A percentile compares a stretch with the other conserved stretches of the same genome.
These are phyloP conservation scores for Artibeus jamaicensis DNA, from an alignment of 2,797 vertebrate species.

Conservation along the genomic window DNA sequence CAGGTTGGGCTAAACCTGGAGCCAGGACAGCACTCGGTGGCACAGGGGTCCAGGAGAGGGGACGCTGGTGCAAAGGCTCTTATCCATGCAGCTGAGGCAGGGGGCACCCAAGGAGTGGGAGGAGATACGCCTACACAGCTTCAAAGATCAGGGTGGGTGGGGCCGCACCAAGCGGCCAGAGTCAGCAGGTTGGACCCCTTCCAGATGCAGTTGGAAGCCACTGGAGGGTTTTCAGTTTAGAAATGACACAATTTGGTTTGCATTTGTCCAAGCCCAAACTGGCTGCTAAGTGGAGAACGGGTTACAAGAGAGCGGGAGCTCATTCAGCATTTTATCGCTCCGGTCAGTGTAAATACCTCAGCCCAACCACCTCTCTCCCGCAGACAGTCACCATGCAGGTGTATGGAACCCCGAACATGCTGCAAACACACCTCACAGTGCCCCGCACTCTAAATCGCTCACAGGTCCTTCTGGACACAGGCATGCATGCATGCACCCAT, in stretches of 20 bases:
- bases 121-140: background rate
- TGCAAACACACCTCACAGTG: background rate
- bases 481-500: background rate
- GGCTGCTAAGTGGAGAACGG: background rate
- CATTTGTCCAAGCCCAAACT: slow-evolving; percentile 40
- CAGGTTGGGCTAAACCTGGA: background rate
- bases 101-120: background rate
- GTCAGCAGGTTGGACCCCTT: background rate
- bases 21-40: background rate
- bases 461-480: background rate
- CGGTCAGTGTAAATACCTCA: background rate
- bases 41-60: background rate
- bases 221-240: background rate
- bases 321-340: background rate
- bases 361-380: background rate
- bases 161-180: background rate
- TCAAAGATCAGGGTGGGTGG: background rate
- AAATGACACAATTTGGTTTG: background rate
- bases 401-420: background rate
- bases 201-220: background rate
- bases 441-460: background rate
- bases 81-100: background rate
- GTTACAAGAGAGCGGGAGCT: background rate
- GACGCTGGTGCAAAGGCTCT: background rate
- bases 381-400: background rate